Percentiles rank a stretch among this genome's conserved stretches.
Conservation (phyloP, 2,113 vertebrate species). For the Gymnorhina tibicen region DNA sequence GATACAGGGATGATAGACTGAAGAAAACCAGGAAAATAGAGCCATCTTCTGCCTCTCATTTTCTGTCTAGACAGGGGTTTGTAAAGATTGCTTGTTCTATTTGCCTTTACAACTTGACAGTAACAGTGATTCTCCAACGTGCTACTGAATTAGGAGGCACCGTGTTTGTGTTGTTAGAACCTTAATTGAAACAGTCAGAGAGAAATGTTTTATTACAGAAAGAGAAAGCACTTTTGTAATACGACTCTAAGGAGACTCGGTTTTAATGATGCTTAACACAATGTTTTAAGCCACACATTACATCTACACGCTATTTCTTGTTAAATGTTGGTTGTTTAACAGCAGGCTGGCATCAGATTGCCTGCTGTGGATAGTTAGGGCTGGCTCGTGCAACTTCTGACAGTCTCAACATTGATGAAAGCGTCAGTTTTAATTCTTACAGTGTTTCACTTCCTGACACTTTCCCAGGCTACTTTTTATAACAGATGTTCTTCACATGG, state of each 20-base stretch:
- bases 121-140: constrained; percentile 7
- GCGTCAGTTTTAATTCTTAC: constrained; percentile 39
- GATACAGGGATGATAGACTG: not conserved
- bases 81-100: not conserved
- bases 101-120: constrained; percentile 34
- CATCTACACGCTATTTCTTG: constrained; percentile 65
- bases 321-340: constrained; percentile 72
- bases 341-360: constrained; percentile 71
- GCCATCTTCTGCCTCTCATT: not conserved
- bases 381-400: constrained; percentile 59
- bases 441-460: constrained; percentile 43
- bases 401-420: constrained; percentile 60
- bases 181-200: constrained; percentile 69
- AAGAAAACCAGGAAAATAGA: not conserved
- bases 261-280: constrained; percentile 72
- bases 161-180: constrained; percentile 66
- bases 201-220: constrained; percentile 68
- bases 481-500: not conserved
- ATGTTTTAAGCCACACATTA: constrained; percentile 62
- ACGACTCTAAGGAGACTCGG: constrained; percentile 61
- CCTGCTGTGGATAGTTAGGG: constrained; percentile 61
- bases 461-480: not conserved
- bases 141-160: constrained; percentile 64
- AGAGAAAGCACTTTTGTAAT: constrained; percentile 62
- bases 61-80: not conserved